phyloP scores from a whole-genome alignment of 2,113 vertebrate species.

The Machaerirhynchus nigripectus region DNA sequence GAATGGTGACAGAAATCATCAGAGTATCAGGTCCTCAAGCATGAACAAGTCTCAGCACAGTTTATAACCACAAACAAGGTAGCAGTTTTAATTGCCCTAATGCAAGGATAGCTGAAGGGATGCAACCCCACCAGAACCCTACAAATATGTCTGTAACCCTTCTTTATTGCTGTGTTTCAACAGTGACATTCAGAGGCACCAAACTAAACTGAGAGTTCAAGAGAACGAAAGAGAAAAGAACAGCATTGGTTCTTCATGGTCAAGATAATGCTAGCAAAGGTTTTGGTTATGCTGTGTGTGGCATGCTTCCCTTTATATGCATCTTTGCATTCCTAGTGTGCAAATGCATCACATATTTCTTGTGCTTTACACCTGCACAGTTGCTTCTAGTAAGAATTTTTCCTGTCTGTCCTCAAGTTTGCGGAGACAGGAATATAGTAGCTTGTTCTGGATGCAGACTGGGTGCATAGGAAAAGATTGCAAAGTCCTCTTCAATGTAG shows the following conservation, averaged over 20 bases:
- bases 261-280: background rate
- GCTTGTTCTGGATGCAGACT: background rate
- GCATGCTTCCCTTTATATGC: background rate
- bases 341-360: background rate
- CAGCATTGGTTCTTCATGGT: background rate
- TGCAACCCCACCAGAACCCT: background rate
- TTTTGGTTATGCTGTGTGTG: background rate
- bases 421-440: too few relatives aligned
- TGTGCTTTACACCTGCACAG: background rate
- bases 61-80: background rate
- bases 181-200: background rate
- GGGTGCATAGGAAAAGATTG: background rate
- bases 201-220: background rate
- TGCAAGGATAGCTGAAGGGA: rapidly evolving
- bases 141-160: background rate
- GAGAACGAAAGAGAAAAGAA: background rate
- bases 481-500: background rate
- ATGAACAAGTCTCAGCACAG: background rate
- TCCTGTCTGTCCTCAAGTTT: background rate
- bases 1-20: background rate
- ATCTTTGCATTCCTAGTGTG: background rate
- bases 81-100: background rate
- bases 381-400: background rate
- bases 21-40: background rate
- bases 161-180: background rate